Base-by-base conservation (phyloP, 2,888 invertebrate species). In the Caenorhabditis sp. region DNA sequence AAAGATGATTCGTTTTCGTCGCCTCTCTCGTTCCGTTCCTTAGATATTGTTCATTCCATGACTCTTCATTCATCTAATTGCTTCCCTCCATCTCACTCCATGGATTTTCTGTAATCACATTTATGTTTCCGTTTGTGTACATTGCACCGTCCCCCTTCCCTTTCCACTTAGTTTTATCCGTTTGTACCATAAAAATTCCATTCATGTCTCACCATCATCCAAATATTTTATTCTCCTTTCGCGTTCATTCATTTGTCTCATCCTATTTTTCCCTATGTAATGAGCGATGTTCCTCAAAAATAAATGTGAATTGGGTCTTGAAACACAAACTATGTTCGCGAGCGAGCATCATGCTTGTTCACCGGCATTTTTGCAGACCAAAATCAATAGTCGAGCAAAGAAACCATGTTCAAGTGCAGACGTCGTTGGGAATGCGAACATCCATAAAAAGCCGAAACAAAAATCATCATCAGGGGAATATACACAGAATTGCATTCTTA, bases 101-200 rank as follows among this genome's bases (percentile, higher is more conserved):
- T 51, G 28, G 24, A 44, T 70, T 44, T 28, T 38, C 51, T 24
- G n/a, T 73, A 51, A 61, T 61, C 59, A 22, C 59, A 59, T 61
- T 38, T 47, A 58, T 58, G 47, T 31, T 63, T 19, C 26, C 31
- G 16, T 69, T 49, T 49, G 35, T 77, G 69, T 69, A 77, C 59
- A 77, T 77, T 69, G 24, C 41, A 26, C 12, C 22, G n/a, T 51
- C 51, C 22, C 22, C 31, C 14, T 47, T 49, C 26, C 26, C n/a
- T 58, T 31, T 58, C n/a, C 16, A 28, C 4, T 26, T 47, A 59
- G 10, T 76, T 68, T 68, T 68, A 58, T 68, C 75, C 38, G 24
- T 68, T 68, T 76, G 76, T 68, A 76, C 76, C 76, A 76, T 77
- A 69, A 49, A 66, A 19, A 51, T 63, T 41, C 22, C 74, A 22